Evolutionary conservation across 2,888 invertebrate genomes (phyloP).

Genomic region (Aelia acuminata): DNA sequence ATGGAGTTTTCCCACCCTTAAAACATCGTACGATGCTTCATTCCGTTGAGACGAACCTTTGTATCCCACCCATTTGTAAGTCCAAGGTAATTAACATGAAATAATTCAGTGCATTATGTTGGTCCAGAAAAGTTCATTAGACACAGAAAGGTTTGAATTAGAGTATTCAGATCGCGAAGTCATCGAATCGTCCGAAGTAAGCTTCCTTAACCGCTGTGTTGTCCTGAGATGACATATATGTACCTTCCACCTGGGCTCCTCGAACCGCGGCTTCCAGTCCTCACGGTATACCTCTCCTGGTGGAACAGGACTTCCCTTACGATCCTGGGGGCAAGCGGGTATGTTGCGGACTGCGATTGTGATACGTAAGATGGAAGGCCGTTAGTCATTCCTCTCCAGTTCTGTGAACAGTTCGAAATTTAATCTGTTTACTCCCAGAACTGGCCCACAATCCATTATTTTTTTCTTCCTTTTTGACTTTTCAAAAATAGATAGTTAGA

Average conservation of each 20-base stretch:
- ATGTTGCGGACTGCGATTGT: neutral
- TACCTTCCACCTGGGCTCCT: neutral
- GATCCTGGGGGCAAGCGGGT: neutral
- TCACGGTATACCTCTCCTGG: neutral
- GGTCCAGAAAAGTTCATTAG: no score
- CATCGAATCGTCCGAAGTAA: no score
- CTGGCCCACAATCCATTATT: neutral
- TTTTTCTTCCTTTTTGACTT: no score
- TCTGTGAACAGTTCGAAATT: slow-evolving; percentile 25
- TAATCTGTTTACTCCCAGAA: neutral
- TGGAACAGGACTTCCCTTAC: neutral
- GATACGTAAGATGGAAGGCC: neutral
- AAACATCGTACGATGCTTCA: no score
- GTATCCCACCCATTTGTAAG: no score
- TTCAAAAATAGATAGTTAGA: no score
- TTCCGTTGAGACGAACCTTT: no score
- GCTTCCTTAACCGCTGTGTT: neutral
- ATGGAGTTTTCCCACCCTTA: no score
- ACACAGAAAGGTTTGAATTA: no score
- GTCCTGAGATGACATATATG: neutral
- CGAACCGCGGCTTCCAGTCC: neutral
- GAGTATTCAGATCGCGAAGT: no score
- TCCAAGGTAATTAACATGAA: no score
- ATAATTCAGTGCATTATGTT: no score
- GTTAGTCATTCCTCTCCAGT: neutral